These are phyloP conservation scores for Steatocranus sp. DNA, from an alignment of 2,797 vertebrate species.

Conservation along the genomic window DNA sequence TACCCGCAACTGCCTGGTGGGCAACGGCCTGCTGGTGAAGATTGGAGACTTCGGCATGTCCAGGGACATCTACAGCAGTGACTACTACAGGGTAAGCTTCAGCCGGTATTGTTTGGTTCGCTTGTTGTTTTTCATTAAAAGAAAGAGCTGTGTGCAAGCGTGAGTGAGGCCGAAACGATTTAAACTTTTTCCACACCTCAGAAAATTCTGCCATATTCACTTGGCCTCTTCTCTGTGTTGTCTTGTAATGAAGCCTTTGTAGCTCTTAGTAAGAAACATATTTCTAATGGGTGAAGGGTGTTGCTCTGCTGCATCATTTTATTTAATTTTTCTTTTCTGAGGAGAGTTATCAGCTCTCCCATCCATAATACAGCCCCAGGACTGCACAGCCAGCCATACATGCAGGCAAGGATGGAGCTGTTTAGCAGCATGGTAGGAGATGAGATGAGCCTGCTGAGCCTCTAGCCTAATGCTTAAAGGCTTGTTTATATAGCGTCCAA, in stretches of 20 bases:
- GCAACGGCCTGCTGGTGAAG: slow-evolving; percentile 95
- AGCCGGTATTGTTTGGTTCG: not conserved
- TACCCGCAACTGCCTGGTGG: slow-evolving; percentile 97
- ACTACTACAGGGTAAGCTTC: slow-evolving; percentile 96
- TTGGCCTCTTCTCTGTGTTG: accelerated
- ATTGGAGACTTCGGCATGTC: slow-evolving; percentile 99
- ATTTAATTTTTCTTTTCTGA: slow-evolving; percentile 6
- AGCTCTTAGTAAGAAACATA: not conserved
- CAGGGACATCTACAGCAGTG: slow-evolving; percentile 97
- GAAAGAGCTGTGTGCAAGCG: not conserved
- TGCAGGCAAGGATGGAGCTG: slow-evolving; percentile 9
- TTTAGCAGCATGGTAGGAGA: slow-evolving; percentile 28
- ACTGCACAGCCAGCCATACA: not conserved
- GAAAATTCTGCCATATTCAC: not conserved
- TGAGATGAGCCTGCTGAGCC: slow-evolving; percentile 41
- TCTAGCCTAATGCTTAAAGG: slow-evolving; percentile 28
- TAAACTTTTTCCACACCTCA: not conserved
- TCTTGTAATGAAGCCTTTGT: not conserved
- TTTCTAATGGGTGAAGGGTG: not conserved
- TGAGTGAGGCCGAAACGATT: not conserved
- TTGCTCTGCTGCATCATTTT: not conserved
- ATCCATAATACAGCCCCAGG: not conserved
- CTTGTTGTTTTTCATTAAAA: not conserved
- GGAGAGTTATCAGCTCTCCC: not conserved
- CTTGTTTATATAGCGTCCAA: slow-evolving; percentile 47